Conservation (phyloP, 2,113 vertebrate genomes). For the Centropristis striata region DNA sequence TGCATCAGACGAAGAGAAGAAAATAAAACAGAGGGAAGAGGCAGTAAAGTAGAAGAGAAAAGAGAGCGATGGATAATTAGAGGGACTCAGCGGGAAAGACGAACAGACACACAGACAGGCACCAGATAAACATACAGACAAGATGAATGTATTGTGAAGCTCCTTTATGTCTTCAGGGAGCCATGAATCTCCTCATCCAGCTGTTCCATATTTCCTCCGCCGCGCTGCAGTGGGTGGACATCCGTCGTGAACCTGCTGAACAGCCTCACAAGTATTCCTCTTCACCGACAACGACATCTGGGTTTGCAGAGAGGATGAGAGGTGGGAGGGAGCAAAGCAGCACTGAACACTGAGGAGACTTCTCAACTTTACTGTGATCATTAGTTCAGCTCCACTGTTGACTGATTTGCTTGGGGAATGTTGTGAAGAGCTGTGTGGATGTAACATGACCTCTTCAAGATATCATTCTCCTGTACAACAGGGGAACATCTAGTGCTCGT, state of each 20-base stretch:
- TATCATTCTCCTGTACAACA: too few relatives aligned
- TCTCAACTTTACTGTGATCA: not conserved
- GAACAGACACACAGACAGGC: conserved; percentile 15
- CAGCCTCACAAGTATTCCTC: conserved; percentile 14
- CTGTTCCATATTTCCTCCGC: conserved; percentile 42
- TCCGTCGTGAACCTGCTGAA: conserved; percentile 28
- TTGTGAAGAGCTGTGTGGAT: too few relatives aligned
- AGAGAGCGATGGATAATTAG: conserved; percentile 35
- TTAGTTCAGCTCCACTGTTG: not conserved
- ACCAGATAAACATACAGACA: conserved; percentile 11
- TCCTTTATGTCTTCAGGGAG: conserved; percentile 44
- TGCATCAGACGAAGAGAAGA: not conserved
- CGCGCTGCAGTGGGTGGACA: conserved; percentile 38
- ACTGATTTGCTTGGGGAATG: not conserved
- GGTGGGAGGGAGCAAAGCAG: not conserved
- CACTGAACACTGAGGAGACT: not conserved
- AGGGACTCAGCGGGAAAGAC: conserved; percentile 5
- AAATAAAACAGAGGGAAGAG: not conserved
- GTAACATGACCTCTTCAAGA: too few relatives aligned
- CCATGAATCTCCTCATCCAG: conserved; percentile 57
- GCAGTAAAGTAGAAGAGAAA: not conserved
- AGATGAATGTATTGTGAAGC: conserved; percentile 33
- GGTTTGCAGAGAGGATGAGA: conserved; percentile 23
- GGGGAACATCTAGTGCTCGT: too few relatives aligned
- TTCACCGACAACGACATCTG: conserved; percentile 44